A percentile compares a stretch with the other conserved stretches of the same genome.
Conservation (phyloP, 2,113 vertebrate genomes). For the Mustela lutreola region DNA sequence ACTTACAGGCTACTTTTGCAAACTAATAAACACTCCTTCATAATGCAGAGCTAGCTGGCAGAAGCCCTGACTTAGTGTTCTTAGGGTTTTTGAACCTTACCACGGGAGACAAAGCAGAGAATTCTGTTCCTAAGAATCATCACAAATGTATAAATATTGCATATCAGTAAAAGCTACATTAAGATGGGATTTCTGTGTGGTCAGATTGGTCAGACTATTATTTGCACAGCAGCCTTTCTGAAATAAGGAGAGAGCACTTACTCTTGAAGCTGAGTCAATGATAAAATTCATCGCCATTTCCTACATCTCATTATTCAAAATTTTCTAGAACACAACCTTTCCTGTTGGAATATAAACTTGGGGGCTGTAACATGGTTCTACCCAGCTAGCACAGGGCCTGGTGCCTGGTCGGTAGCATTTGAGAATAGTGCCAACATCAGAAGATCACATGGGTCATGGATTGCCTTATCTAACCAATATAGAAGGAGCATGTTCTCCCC, state of each 20-base stretch:
- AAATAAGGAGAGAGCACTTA: neutral
- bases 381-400: neutral
- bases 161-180: neutral
- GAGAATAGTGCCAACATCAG: neutral
- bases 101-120: conserved; percentile 32
- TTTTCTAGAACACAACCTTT: conserved; percentile 30
- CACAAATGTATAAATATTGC: conserved; percentile 18
- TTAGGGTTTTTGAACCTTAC: conserved; percentile 38
- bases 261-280: neutral
- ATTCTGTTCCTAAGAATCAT: conserved; percentile 44
- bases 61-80: conserved; percentile 39
- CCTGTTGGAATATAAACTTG: conserved; percentile 7
- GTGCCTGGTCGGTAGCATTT: neutral
- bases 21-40: conserved; percentile 67
- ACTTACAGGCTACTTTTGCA: conserved; percentile 27
- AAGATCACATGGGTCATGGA: neutral
- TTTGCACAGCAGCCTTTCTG: neutral
- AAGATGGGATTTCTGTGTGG: conserved; percentile 38
- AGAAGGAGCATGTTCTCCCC: neutral
- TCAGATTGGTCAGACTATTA: neutral
- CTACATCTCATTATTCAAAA: neutral
- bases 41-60: conserved; percentile 32
- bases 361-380: neutral
- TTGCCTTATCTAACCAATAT: neutral
- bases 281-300: neutral